Evolutionary conservation across 2,113 vertebrate species (phyloP), one percentile per base, ranked within the genome.

Genomic region (Addax nasomaculatus): DNA sequence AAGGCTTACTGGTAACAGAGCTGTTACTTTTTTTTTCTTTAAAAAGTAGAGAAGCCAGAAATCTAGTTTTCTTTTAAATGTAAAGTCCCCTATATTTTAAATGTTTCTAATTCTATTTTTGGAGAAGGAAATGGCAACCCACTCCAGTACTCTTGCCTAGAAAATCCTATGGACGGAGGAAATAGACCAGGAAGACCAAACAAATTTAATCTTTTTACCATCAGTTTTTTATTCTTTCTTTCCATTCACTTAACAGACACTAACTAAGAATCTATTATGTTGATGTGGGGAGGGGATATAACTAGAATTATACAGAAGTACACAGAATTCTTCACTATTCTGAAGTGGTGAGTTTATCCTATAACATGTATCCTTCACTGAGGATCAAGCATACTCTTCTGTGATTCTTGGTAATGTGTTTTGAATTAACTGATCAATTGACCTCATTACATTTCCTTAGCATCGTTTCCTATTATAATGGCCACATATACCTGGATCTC

Each of bases 351-450:
- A 67, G 51, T 79, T 91, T 80, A 95, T 80, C 39, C 57, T 95
- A 93, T n/a, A 76, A 23, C 8, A 7, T 49, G 15, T 39, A 14
- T 83, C 43, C 33, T 78, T 91, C 49, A 93, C 60, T 95, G 84
- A 89, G 36, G 10, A 78, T 85, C 62, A 85, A 58, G 67, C 17
- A 58, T 13, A 60, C 60, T 30, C 25, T 49, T 73, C 49, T n/a
- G 62, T 67, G 39, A 94, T 90, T 95, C 57, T 76, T 84, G 85
- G 33, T 67, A 80, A 51, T 70, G 12, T 45, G 7, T 88, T 94
- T 96, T 88, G 29, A 90, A 80, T 80, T 96, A 70, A 85, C 80
- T 91, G 39, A 70, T 88, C 33, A 58, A 67, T n/a, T 88, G 81
- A 73, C 13, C 47, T 73, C 21, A 93, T 90, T 85, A 27, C 33